Evolutionary conservation across 2,113 vertebrate species (phyloP), one percentile per base, ranked within the genome.

Genomic region (Corynorhinus townsendii): DNA sequence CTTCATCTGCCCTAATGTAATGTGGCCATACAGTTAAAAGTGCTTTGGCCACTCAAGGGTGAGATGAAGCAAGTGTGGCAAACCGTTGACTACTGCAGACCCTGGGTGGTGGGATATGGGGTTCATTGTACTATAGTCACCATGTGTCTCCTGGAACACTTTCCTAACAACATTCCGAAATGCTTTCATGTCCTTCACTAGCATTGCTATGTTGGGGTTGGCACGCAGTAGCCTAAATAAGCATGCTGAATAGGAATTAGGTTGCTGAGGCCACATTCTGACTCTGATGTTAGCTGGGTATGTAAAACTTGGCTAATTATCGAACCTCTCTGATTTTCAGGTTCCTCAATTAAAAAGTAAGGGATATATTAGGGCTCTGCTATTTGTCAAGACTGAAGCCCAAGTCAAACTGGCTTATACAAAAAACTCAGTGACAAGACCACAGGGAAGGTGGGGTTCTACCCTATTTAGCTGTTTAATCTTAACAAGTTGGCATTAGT

Each of bases 401-500:
- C n/a, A 26, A 59, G 33, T 22, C 45, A 90, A 89, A 81, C 5
- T 17, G 28, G 16, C 64, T 69, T 47, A 80, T 15, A 47, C 79
- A 40, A 72, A 86, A 77, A 93, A 77, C 56, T 89, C 56, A 35
- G 33, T 11, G 38, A 73, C 20, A 43, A 72, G n/a, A 49, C 4
- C 8, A 19, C 0, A 17, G 45, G 43, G 49, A 35, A 28, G n/a
- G n/a, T 0, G 28, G 22, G 9, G 20, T 35, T 30, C 19, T 19
- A 4, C 6, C 5, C 20, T 4, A 0, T 1, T 22, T 26, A 75
- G 40, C 40, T 77, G 16, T 45, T 62, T 24, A 30, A 49, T 43
- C 30, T 19, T 68, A 30, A 80, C 19, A 6, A 17, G 1, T 15
- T 59, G 33, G n/a, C 16, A 49, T 91, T 45, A 30, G 15, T 64